These are phyloP conservation scores for Rhizomys pruinosus DNA, from an alignment of 2,113 vertebrate species.

Conservation along the genomic window DNA sequence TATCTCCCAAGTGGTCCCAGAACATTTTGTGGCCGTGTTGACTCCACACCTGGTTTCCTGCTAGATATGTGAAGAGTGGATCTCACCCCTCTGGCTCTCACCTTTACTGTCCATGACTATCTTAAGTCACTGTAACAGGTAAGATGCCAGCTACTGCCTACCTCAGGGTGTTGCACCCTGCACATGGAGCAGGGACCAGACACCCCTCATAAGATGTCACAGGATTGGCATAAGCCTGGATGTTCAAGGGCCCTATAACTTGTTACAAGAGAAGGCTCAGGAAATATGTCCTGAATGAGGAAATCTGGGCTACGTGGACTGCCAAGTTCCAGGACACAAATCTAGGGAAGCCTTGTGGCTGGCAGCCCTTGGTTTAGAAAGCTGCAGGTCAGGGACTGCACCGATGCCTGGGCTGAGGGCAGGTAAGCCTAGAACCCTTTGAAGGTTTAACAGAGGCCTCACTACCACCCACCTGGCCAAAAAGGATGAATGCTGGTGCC, in stretches of 20 bases:
- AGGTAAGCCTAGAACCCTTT: rapidly evolving
- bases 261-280: background rate
- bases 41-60: background rate
- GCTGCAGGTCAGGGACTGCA: background rate
- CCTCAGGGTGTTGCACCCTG: background rate
- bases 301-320: too few species aligned
- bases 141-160: background rate
- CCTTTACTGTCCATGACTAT: background rate
- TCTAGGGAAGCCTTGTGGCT: background rate
- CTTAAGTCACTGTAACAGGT: background rate
- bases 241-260: background rate
- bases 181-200: rapidly evolving
- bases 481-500: background rate
- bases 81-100: background rate
- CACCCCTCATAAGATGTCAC: background rate
- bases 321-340: too few species aligned
- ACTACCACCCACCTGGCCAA: background rate
- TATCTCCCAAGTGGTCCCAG: rapidly evolving
- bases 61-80: background rate
- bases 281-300: background rate
- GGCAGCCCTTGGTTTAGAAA: background rate
- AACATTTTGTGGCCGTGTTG: background rate
- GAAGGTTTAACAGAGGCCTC: too few species aligned
- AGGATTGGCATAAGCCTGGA: background rate
- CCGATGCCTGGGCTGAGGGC: background rate